Conservation (phyloP, 2,888 invertebrate species). For the Glyphotaelius pellucidus region DNA sequence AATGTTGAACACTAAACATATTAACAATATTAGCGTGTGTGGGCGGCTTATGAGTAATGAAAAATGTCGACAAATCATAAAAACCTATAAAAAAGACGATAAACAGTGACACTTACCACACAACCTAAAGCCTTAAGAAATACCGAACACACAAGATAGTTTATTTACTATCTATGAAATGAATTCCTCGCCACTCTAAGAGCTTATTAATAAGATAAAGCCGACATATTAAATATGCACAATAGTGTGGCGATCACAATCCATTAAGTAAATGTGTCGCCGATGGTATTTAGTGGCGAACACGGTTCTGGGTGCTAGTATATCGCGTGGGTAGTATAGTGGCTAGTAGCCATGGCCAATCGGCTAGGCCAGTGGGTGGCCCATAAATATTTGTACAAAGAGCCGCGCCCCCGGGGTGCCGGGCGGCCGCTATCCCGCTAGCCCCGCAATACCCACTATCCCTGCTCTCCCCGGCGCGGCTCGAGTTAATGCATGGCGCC, state of each 20-base stretch:
- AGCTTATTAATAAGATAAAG: not conserved
- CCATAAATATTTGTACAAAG: constrained; percentile 50
- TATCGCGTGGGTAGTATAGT: constrained; percentile 4
- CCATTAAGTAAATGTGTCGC: constrained; percentile 34
- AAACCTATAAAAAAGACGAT: not conserved
- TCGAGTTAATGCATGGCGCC: constrained; percentile 27
- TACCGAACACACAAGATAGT: not conserved
- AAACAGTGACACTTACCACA: not conserved
- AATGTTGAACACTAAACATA: not conserved
- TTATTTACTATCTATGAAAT: not conserved
- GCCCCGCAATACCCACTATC: not conserved
- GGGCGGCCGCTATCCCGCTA: not conserved
- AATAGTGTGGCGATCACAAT: constrained; percentile 2
- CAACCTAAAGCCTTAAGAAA: not conserved
- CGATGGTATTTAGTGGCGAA: constrained; percentile 18
- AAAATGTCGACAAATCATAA: not conserved
- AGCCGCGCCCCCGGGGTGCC: constrained; percentile 52
- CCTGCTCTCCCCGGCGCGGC: constrained; percentile 8
- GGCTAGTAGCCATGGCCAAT: not conserved
- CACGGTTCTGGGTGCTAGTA: not conserved
- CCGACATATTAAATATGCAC: not conserved
- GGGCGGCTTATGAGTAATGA: not conserved
- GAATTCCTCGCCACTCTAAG: not conserved
- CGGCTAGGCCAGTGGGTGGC: constrained; percentile 46
- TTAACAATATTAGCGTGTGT: not conserved